Base-by-base conservation (phyloP, 2,888 invertebrate genomes). In the Erebia aethiops region DNA sequence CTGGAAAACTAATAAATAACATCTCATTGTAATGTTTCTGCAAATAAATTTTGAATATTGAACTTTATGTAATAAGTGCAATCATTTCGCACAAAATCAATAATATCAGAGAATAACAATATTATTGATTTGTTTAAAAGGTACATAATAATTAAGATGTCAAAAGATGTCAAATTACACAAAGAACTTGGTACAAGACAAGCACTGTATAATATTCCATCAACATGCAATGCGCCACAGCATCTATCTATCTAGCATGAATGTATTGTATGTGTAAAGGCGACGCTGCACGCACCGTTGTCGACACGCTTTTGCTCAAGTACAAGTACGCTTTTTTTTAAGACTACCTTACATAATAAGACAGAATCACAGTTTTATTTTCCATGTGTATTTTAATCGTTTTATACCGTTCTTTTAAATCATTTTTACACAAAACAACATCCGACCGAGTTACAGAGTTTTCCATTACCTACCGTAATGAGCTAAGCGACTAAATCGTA, bases 351-450 rank as follows among this genome's bases (percentile, higher is more conserved):
- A 93, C 85, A 83, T 91, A 90, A 87, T 88, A 90, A 91, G 91
- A 91, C 92, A 93, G 93, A 93, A 94, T 94, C 94, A 94, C 94
- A 94, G 94, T 91, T 61, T 94, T 91, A 91, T 92, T 93, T 92
- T 92, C 88, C 92, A 91, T 86, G 87, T 92, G 18, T 60, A 88
- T 90, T 85, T 87, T 84, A 87, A 86, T 86, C 82, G 81, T 83
- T 85, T 84, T 84, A 85, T 84, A 82, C 82, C 81, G 82, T 83
- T 85, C 84, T 84, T 83, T 81, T 87, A 86, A 81, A 78, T 81
- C 78, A 78, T 82, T 83, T 86, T 89, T 89, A 89, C 86, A 90
- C 81, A 81, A 84, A 85, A 87, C 84, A 85, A 82, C 88, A 87
- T 87, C 88, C 88, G 86, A 90, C 89, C 88, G 90, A 87, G 87